Base-by-base conservation (phyloP, 2,113 vertebrate genomes). In the Neogale vison region DNA sequence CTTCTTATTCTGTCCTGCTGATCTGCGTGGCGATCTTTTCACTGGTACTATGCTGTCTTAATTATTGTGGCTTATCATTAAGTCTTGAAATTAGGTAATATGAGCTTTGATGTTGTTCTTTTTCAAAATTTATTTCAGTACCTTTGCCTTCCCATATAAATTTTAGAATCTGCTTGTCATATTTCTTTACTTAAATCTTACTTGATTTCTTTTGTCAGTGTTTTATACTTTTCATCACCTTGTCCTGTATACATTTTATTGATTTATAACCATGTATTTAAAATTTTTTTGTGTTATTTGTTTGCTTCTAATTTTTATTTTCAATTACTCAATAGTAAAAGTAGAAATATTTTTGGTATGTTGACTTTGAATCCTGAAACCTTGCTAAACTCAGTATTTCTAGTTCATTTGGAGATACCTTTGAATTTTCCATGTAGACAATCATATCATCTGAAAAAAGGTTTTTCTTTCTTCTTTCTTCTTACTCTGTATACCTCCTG, bases 401-500 rank as follows among this genome's bases (percentile, higher is more conserved):
- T 87, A 15, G 8, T 4, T 87, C 3, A 24, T 90, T 81, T 94
- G 24, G 36, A 52, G 45, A 45, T 47, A 71, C 13, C 1, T 87
- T 69, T 87, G 36, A 42, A 67, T 67, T 81, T 74, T 77, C 36
- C 47, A 14, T 72, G 9, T 42, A 39, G 9, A 82, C 12, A 84
- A 12, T 61, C 29, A n/a, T 85, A 63, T 65, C 26, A 80, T 89
- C 6, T 94, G n/a, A 18, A 69, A 91, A 83, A 3, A 95, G 29
- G 71, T n/a, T 42, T 87, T 87, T 87, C 29, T 82, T 95, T 92
- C 29, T 80, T 94, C 36, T 86, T 95, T 92, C 29, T 80, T 94
- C 36, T 86, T 76, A 69, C 76, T 69, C 0, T 47, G 3, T 29
- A 26, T 82, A 6, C 26, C 6, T 79, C 52, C 5, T 23, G 24